These are phyloP conservation scores for Drosophila hamatofila DNA, from an alignment of 2,888 invertebrate genomes.

Conservation along the genomic window DNA sequence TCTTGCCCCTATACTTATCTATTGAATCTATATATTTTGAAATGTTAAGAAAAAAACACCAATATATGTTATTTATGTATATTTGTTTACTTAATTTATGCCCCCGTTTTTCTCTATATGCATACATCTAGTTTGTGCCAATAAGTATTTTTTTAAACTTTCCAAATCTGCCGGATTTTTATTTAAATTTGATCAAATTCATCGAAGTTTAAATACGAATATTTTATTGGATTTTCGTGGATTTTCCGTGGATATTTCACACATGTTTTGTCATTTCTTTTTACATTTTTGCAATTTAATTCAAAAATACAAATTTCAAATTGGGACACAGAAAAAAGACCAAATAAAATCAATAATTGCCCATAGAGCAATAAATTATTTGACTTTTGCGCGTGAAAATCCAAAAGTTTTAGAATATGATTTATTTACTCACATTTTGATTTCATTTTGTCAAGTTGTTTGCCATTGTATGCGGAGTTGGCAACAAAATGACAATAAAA, in stretches of 20 bases:
- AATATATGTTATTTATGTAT: no score
- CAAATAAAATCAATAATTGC: conserved; percentile 10
- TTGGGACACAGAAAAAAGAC: conserved; percentile 15
- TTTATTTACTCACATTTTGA: conserved; percentile 31
- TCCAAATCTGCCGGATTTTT: not conserved
- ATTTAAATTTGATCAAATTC: not conserved
- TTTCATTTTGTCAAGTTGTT: conserved; percentile 18
- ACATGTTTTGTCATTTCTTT: conserved; percentile 1
- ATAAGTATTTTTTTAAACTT: not conserved
- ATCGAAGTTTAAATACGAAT: not conserved
- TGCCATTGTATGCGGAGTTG: conserved; percentile 57
- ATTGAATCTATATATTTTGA: no score
- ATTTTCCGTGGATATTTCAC: conserved; percentile 4
- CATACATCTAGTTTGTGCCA: no score
- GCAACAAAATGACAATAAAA: conserved; percentile 70
- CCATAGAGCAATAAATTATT: conserved; percentile 28
- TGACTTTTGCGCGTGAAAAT: conserved; percentile 16
- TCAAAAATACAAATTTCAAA: conserved; percentile 13
- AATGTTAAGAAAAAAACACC: no score
- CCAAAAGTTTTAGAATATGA: conserved; percentile 20
- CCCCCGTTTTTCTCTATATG: no score
- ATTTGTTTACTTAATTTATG: no score
- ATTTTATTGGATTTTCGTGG: conserved; percentile 14
- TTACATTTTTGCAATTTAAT: not conserved
- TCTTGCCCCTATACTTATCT: no score